These are phyloP conservation scores for Parauchenoglanis ngamensis DNA, from an alignment of 2,797 vertebrate species.

Conservation along the genomic window DNA sequence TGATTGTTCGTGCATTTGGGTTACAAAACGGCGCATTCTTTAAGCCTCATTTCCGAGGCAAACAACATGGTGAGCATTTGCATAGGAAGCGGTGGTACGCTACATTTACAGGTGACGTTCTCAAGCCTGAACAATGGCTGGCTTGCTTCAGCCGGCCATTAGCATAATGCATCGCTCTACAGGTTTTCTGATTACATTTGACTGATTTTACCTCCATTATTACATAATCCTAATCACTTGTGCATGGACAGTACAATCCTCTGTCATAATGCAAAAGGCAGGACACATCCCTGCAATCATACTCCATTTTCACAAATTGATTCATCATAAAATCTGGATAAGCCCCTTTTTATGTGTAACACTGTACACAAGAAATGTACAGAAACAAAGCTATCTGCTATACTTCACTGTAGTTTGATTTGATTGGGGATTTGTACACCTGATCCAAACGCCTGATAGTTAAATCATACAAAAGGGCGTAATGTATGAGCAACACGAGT, in stretches of 20 bases:
- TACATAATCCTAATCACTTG: slow-evolving; percentile 47
- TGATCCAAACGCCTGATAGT: slow-evolving; percentile 26
- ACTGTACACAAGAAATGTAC: neutral
- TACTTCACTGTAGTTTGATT: neutral
- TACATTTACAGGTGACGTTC: slow-evolving; percentile 44
- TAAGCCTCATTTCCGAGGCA: slow-evolving; percentile 29
- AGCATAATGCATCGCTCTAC: slow-evolving; percentile 44
- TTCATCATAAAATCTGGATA: slow-evolving; percentile 35
- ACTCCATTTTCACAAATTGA: slow-evolving; percentile 4
- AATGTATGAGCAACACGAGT: slow-evolving; percentile 28
- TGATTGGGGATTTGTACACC: slow-evolving; percentile 17
- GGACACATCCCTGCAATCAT: slow-evolving; percentile 11
- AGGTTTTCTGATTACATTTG: slow-evolving; percentile 42
- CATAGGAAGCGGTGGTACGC: slow-evolving; percentile 20
- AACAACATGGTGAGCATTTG: slow-evolving; percentile 31
- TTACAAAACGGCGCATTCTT: slow-evolving; percentile 16
- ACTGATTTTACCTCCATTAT: slow-evolving; percentile 17
- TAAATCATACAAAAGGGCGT: slow-evolving; percentile 11
- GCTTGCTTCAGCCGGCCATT: slow-evolving; percentile 29
- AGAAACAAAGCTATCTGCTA: slow-evolving; percentile 7
- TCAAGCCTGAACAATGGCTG: slow-evolving; percentile 30
- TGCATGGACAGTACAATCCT: slow-evolving; percentile 10
- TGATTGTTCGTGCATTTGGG: slow-evolving; percentile 16
- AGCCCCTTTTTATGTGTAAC: slow-evolving; percentile 2
- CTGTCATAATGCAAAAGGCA: slow-evolving; percentile 26